A percentile compares a stretch with the other conserved stretches of the same genome.
Conservation (phyloP, 2,797 vertebrate genomes). For the Urosaurus nigricauda region DNA sequence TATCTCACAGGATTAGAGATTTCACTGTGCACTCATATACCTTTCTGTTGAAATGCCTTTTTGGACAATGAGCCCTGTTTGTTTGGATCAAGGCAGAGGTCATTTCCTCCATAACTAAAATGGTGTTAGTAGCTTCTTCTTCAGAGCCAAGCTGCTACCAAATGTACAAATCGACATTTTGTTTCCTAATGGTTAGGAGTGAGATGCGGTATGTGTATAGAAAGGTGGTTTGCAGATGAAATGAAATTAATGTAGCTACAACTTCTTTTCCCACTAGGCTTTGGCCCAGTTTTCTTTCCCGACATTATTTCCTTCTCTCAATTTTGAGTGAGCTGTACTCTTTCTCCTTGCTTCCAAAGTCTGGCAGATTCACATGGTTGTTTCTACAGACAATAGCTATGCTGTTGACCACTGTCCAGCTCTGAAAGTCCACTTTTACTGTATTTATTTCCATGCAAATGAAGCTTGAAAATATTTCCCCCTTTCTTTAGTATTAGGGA, state of each 20-base stretch:
- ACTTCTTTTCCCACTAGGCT: background rate
- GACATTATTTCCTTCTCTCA: background rate
- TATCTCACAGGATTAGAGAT: constrained; percentile 23
- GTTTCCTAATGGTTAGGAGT: constrained; percentile 47
- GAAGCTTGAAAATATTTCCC: background rate
- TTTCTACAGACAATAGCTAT: background rate
- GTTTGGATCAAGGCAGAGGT: constrained; percentile 42
- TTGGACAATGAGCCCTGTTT: constrained; percentile 59
- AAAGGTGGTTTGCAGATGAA: background rate
- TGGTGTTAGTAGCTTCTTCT: constrained; percentile 36
- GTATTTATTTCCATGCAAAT: too few species aligned
- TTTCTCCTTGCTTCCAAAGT: background rate
- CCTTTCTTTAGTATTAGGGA: background rate
- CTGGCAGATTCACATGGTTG: background rate
- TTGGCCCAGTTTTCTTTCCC: background rate
- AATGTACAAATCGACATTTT: constrained; percentile 54
- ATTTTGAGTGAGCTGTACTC: background rate
- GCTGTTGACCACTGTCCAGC: background rate
- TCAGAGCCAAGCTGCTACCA: constrained; percentile 28
- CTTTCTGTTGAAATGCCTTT: constrained; percentile 59
- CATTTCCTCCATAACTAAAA: constrained; percentile 51
- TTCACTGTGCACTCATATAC: constrained; percentile 47
- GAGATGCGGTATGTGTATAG: background rate
- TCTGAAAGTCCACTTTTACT: too few species aligned
- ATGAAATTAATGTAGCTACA: background rate